Evolutionary conservation across 2,113 vertebrate genomes (phyloP), one percentile per base, ranked within the genome.

Genomic region (Progne subis): DNA sequence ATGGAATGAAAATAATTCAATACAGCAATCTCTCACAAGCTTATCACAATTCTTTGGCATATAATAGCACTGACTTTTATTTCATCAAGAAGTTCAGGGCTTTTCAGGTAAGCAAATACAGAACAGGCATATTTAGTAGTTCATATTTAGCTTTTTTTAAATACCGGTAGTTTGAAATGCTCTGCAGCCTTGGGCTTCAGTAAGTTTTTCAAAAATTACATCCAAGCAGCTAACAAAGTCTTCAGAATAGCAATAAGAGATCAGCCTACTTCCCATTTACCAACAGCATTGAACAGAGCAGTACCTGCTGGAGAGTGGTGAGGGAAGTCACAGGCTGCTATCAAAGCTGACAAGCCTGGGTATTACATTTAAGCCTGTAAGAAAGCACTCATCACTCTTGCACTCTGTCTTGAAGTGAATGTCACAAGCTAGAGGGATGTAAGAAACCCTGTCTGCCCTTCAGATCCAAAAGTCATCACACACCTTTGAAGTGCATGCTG

Each of bases 1-100:
- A 52, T 24, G 69, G 94, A 96, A 96, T 74, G 49, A 90, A 95
- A 95, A 90, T 60, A 88, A 92, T 88, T 86, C 39, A 90, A 71
- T 8, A 31, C 41, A 64, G n/a, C 2, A 8, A 85, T 69, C 34
- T 82, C 71, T 78, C 59, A 50, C 5, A 16, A 88, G 88, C 55
- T 88, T 67, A 92, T 70, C 67, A 46, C 59, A 70, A 63, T 75
- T 83, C 71, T 49, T 77, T 88, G 82, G 39, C 59, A 34, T 25
- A 14, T 23, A 82, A 61, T 25, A 90, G 53, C 82, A 92, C 14
- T 1, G 0, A 21, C 32, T 69, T 85, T 67, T 74, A 47, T 52
- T 92, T 83, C 43, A 77, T 57, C 8, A 0, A 65, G 25, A 69
- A 72, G 61, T 37, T 86, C 57, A 44, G 26, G 31, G 20, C 10